Evolutionary conservation across 2,888 invertebrate genomes (phyloP).

Genomic region (Biston betularia): DNA sequence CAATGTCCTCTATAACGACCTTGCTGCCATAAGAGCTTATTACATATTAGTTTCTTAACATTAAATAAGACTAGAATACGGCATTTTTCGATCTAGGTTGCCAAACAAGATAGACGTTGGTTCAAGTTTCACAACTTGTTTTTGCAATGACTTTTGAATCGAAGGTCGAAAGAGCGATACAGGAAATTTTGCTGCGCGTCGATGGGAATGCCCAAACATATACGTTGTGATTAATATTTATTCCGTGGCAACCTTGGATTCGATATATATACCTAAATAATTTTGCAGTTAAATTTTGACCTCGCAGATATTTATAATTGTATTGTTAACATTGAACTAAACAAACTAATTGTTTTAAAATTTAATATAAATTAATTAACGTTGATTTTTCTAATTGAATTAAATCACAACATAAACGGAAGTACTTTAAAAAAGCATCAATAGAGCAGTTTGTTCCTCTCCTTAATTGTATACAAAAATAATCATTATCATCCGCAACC

Average conservation of each 20-base stretch:
- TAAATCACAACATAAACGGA: no score
- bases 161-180: conserved; percentile 31
- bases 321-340: no score
- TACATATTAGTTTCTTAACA: conserved; percentile 33
- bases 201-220: conserved; percentile 21
- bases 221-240: neutral
- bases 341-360: no score
- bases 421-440: no score
- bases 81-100: conserved; percentile 28
- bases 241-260: neutral
- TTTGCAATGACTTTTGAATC: conserved; percentile 24
- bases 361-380: no score
- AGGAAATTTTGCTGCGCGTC: conserved; percentile 31
- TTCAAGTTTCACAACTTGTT: conserved; percentile 23
- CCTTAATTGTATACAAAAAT: no score
- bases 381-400: no score
- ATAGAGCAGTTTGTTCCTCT: no score
- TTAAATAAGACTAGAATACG: conserved; percentile 41
- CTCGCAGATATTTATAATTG: neutral
- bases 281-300: conserved; percentile 5
- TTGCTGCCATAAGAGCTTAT: conserved; percentile 29
- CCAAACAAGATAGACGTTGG: conserved; percentile 12
- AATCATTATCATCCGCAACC: no score
- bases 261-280: neutral
- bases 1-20: conserved; percentile 17